Percentiles rank a stretch among this genome's conserved stretches.
Evolutionary conservation across 1,140 invertebrate species (phyloP).

Genomic region (Pseudomyrmex flavicornis): DNA sequence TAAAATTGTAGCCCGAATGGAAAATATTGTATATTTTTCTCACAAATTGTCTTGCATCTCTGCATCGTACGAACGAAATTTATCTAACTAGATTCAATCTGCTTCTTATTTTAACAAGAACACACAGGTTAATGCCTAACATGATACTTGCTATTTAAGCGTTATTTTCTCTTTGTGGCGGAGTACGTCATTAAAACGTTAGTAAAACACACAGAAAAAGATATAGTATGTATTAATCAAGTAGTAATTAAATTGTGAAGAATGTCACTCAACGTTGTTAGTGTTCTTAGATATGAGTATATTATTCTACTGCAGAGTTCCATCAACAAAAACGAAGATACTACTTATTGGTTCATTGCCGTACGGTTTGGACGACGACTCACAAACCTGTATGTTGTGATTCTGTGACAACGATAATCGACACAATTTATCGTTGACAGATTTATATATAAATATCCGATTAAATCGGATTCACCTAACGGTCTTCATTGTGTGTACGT

Average conservation of each 20-base stretch:
- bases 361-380: constrained; percentile 43
- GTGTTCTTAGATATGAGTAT: not conserved
- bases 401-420: constrained; percentile 31
- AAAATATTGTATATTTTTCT: constrained; percentile 12
- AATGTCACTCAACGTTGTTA: constrained; percentile 2
- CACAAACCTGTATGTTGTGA: not conserved
- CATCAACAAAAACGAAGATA: not conserved
- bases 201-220: not conserved
- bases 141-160: constrained; percentile 26
- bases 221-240: not conserved
- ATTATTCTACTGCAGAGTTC: not conserved
- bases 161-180: constrained; percentile 19
- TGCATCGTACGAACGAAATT: constrained; percentile 8
- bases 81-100: constrained; percentile 54
- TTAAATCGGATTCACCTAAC: constrained; percentile 46
- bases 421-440: not conserved
- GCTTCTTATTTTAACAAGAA: constrained; percentile 29
- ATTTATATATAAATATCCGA: constrained; percentile 36
- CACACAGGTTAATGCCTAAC: constrained; percentile 7
- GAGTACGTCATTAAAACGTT: constrained; percentile 6
- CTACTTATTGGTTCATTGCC: constrained; percentile 3
- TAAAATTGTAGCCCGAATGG: constrained; percentile 17
- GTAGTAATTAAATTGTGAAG: not conserved
- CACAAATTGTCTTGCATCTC: not conserved
- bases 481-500: constrained; percentile 23